Evolutionary conservation across 2,888 invertebrate species (phyloP).

Genomic region (Arrhopalites spinosus): DNA sequence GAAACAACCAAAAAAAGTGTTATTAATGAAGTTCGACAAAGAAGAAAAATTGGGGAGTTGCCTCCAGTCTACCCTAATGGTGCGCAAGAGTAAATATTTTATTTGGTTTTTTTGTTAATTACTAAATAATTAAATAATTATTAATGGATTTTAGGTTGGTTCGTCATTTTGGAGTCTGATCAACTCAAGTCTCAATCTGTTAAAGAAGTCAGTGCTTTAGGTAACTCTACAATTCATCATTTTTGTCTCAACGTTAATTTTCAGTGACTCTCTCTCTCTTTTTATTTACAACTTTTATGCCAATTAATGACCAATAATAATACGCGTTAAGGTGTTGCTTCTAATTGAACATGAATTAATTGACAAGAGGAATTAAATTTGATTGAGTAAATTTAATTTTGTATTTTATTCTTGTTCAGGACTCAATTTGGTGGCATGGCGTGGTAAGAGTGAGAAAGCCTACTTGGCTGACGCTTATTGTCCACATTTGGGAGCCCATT

Average conservation of each 20-base stretch:
- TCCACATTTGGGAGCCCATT: slow-evolving; percentile 86
- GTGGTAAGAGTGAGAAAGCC: slow-evolving; percentile 67
- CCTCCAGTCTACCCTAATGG: slow-evolving; percentile 85
- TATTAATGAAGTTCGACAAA: slow-evolving; percentile 61
- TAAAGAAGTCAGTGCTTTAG: slow-evolving; percentile 69
- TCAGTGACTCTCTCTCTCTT: slow-evolving; percentile 1
- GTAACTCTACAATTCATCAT: slow-evolving; percentile 58
- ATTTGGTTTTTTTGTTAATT: no score
- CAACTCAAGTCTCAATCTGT: slow-evolving; percentile 66
- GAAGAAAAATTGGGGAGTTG: slow-evolving; percentile 68
- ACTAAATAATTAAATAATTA: no score
- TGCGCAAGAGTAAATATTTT: no score
- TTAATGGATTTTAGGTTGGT: no score
- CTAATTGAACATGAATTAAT: no score
- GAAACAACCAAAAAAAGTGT: slow-evolving; percentile 45
- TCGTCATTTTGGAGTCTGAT: slow-evolving; percentile 72
- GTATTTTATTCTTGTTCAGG: no score
- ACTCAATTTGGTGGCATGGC: slow-evolving; percentile 73
- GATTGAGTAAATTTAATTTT: no score
- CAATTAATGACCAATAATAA: no score
- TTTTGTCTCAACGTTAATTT: neutral
- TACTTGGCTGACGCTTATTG: slow-evolving; percentile 84
- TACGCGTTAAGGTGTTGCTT: no score
- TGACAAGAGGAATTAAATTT: no score
- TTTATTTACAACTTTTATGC: no score